A percentile compares a stretch with the other conserved stretches of the same genome.
Evolutionary conservation across 2,113 vertebrate genomes (phyloP).

Genomic region (Oenanthe oenanthe): DNA sequence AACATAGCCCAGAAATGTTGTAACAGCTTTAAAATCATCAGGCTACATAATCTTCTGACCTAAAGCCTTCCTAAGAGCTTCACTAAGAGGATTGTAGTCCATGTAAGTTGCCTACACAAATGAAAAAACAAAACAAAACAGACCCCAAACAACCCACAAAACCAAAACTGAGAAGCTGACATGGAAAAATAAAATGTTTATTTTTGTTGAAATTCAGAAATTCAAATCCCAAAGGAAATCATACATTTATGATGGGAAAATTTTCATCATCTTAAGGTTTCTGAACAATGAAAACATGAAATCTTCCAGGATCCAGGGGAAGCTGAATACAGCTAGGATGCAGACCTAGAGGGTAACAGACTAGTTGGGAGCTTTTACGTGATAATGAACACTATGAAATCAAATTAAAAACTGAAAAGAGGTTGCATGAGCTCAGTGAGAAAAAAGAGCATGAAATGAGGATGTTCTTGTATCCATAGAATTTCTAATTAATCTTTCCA

Average conservation of each 20-base stretch:
- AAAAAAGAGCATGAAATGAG: background rate
- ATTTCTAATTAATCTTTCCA: slow-evolving; percentile 26
- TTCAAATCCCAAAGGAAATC: slow-evolving; percentile 24
- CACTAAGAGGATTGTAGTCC: slow-evolving; percentile 46
- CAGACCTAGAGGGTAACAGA: background rate
- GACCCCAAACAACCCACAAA: background rate
- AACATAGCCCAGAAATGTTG: background rate
- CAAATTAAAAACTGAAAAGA: background rate
- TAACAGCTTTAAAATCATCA: slow-evolving; percentile 29
- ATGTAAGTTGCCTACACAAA: slow-evolving; percentile 30
- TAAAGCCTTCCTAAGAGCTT: slow-evolving; percentile 51
- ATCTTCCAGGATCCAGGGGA: background rate
- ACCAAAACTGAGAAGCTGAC: background rate
- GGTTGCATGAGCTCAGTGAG: background rate
- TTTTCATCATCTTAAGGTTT: background rate
- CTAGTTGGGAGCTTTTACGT: background rate
- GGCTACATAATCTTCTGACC: slow-evolving; percentile 26
- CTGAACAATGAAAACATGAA: background rate
- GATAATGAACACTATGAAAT: background rate
- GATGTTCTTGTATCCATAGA: background rate
- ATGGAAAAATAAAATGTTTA: background rate
- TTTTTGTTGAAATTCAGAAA: background rate
- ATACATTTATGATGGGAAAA: background rate
- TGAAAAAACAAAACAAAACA: background rate
- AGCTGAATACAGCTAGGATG: background rate